Evolutionary conservation across 2,888 invertebrate genomes (phyloP).

Genomic region (Lycaena phlaeas): DNA sequence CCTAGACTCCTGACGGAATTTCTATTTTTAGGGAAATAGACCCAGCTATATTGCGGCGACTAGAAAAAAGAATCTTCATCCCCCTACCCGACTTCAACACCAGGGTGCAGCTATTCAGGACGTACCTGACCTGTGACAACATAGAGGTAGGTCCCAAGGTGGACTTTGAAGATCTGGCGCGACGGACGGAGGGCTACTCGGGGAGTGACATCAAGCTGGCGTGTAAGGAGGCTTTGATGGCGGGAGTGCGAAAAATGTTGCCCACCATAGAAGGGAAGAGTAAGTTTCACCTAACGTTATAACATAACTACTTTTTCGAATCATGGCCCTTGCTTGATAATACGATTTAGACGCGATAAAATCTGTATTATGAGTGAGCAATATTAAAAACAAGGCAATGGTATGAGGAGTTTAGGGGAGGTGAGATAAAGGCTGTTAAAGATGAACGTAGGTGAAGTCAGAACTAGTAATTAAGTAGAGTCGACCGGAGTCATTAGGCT

Average conservation of each 20-base stretch:
- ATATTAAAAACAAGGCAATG: too few species aligned
- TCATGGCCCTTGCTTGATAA: too few species aligned
- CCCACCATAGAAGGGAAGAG: constrained; percentile 37
- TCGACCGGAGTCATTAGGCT: too few species aligned
- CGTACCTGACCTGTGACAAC: constrained; percentile 67
- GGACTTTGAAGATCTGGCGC: constrained; percentile 60
- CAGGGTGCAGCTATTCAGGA: constrained; percentile 79
- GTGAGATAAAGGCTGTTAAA: too few species aligned
- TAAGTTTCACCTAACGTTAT: too few species aligned
- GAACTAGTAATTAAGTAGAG: too few species aligned
- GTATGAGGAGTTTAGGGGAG: too few species aligned
- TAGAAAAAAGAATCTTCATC: constrained; percentile 90
- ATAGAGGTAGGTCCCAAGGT: constrained; percentile 54
- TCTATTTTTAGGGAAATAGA: constrained; percentile 82
- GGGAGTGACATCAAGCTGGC: constrained; percentile 90
- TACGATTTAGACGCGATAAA: too few species aligned
- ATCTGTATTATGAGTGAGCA: too few species aligned
- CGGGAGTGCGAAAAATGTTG: constrained; percentile 77
- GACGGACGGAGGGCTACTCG: constrained; percentile 82
- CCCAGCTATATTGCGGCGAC: constrained; percentile 86
- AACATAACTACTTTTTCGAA: too few species aligned
- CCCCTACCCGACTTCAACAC: constrained; percentile 81
- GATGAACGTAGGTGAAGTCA: too few species aligned
- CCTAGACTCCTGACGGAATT: too few species aligned
- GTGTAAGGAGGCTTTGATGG: constrained; percentile 93